phyloP scores from a whole-genome alignment of 92 coral and sea anemone genomes.

The Actinernus sp. region DNA sequence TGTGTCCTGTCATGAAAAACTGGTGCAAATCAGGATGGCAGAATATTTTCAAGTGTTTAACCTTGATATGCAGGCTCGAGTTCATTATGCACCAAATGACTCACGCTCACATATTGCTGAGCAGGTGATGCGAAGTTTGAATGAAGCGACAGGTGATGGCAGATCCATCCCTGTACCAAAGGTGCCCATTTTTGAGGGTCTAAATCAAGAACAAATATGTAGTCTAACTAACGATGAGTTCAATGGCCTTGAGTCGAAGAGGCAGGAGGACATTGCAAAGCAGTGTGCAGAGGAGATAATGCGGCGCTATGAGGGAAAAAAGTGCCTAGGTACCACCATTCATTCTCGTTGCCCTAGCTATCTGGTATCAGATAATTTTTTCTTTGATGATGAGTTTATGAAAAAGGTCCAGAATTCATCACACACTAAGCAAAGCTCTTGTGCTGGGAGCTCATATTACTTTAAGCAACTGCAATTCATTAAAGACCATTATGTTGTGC shows the following conservation, averaged over 20 bases:
- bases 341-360: constrained; percentile 44
- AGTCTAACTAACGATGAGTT: constrained; percentile 45
- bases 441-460: constrained; percentile 40
- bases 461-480: constrained; percentile 27
- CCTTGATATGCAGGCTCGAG: constrained; percentile 38
- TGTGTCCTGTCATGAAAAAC: constrained; percentile 39
- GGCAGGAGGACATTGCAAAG: constrained; percentile 9
- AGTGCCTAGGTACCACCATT: constrained; percentile 44
- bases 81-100: constrained; percentile 55
- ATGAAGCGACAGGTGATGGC: constrained; percentile 62
- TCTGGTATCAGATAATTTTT: constrained; percentile 32
- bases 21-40: constrained; percentile 43
- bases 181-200: constrained; percentile 37
- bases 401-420: constrained; percentile 37
- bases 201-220: constrained; percentile 23
- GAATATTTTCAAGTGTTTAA: constrained; percentile 34
- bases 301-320: constrained; percentile 25
- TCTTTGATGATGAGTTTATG: constrained; percentile 39
- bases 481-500: constrained; percentile 22
- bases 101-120: constrained; percentile 56
- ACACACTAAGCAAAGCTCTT: constrained; percentile 23
- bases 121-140: constrained; percentile 54
- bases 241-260: constrained; percentile 27
- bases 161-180: constrained; percentile 32
- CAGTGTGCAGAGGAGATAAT: constrained; percentile 31